phyloP scores from a whole-genome alignment of 2,113 vertebrate genomes.

The Aptenodytes patagonicus region DNA sequence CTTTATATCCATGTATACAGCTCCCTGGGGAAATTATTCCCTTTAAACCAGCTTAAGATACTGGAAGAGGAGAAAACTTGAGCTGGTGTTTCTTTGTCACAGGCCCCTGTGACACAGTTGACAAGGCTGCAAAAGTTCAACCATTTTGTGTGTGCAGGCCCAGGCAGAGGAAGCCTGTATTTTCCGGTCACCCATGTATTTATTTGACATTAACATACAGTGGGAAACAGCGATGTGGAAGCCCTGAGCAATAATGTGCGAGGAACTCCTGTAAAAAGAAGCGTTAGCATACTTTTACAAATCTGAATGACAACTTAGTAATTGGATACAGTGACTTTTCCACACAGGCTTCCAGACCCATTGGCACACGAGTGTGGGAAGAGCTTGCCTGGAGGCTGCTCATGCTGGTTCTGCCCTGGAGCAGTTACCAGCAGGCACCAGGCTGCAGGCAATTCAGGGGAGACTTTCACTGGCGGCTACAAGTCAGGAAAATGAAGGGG shows the following conservation, averaged over 20 bases:
- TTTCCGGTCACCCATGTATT: neutral
- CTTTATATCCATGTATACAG: neutral
- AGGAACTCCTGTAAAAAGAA: neutral
- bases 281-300: neutral
- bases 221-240: neutral
- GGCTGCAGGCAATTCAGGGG: neutral
- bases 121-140: neutral
- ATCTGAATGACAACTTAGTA: neutral
- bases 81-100: neutral
- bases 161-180: neutral
- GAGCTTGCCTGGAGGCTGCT: neutral
- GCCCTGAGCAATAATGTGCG: neutral
- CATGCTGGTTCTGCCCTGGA: neutral
- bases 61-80: neutral
- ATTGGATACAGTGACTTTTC: neutral
- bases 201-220: neutral
- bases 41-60: neutral
- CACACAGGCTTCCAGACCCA: neutral
- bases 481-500: neutral
- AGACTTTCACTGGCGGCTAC: neutral
- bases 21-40: neutral
- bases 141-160: neutral
- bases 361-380: neutral
- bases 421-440: neutral
- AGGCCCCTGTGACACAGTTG: rapidly evolving